Base-by-base conservation (phyloP, 1,140 invertebrate genomes). In the Aphelinus atriplicis region DNA sequence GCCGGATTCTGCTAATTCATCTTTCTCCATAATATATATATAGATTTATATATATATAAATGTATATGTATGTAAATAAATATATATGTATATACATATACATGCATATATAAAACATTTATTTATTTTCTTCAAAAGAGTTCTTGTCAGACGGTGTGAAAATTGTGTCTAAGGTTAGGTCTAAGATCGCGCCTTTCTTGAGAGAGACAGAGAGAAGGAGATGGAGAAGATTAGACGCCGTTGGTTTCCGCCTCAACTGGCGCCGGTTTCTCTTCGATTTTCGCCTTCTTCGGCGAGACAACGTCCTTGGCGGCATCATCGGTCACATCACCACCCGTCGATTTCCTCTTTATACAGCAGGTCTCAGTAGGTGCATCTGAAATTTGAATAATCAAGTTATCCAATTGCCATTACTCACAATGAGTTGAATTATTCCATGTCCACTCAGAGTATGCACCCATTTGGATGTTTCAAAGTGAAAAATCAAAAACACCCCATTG, bases 281-380 rank as follows among this genome's bases (percentile, higher is more conserved):
- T 94, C 70, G 91, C 90, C 79, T 94, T 94, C 85, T 94, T 94
- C 93, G 92, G 26, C 91, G 92, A 79, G 90, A 91, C 90, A 67
- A 89, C 91, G 76, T 92, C 91, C 26, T 85, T 81, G 2, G 84
- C 78, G 60, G 84, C 80, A 58, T 85, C 88, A 58, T 88, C 89
- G n/a, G 88, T 89, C 53, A 89, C 89, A 73, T 91, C 92, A 7
- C 65, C 81, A 7, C 86, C 84, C 45, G 89, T 89, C 51, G 92
- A 93, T 90, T 93, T 94, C 89, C 93, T 92, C 85, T 94, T 94
- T 84, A 92, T 90, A 78, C 88, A 86, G 76, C 88, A 89, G 57
- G 79, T 83, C 58, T 89, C 88, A 10, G 77, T 78, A 46, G 80
- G 78, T 62, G 83, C 80, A 75, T 81, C 82, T 80, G 81, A 78